Conservation (phyloP, 2,113 vertebrate genomes). For the Sorex fumeus region DNA sequence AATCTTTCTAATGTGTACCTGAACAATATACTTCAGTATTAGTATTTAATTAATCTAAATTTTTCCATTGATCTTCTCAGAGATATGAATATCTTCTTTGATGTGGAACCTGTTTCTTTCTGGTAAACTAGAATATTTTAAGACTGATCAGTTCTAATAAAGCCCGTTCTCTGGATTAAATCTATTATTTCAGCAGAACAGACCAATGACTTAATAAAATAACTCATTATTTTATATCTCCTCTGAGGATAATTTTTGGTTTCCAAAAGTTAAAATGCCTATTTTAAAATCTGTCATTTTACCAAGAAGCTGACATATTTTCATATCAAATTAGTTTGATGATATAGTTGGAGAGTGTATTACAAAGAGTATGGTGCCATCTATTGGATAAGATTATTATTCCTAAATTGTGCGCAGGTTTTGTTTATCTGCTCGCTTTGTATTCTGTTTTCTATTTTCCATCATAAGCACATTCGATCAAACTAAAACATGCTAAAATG, state of each 20-base stretch:
- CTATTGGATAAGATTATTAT: conserved; percentile 76
- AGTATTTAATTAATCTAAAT: neutral
- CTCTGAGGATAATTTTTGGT: conserved; percentile 56
- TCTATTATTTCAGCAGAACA: conserved; percentile 62
- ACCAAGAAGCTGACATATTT: conserved; percentile 79
- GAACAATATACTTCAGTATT: too few species aligned
- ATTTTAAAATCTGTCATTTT: conserved; percentile 61
- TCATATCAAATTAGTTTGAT: conserved; percentile 46
- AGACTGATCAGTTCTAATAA: conserved; percentile 67
- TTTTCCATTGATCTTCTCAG: conserved; percentile 58
- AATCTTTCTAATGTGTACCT: neutral
- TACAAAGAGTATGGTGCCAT: conserved; percentile 83
- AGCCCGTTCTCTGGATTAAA: conserved; percentile 49
- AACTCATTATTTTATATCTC: conserved; percentile 54
- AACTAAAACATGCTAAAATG: neutral
- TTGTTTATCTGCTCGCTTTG: neutral
- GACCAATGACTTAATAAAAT: conserved; percentile 73
- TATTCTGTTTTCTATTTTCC: conserved; percentile 12
- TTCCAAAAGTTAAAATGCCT: conserved; percentile 63
- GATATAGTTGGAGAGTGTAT: conserved; percentile 19
- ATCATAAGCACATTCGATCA: neutral
- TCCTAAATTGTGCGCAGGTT: neutral
- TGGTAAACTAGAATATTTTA: neutral
- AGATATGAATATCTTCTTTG: conserved; percentile 64
- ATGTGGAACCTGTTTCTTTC: conserved; percentile 68